Evolutionary conservation across 2,113 vertebrate species (phyloP), one percentile per base, ranked within the genome.

Genomic region (Phyllostomus discolor): DNA sequence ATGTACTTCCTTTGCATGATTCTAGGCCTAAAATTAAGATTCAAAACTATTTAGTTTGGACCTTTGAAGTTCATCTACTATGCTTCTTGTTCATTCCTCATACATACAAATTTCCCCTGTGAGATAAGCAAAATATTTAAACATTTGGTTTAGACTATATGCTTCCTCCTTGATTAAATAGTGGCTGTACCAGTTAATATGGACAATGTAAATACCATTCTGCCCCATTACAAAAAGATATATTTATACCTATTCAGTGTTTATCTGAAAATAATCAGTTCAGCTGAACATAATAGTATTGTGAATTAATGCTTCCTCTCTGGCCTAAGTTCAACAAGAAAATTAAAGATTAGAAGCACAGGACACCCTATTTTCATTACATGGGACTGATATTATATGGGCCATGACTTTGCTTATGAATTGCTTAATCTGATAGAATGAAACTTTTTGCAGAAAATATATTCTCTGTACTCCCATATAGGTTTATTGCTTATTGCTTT

Each of bases 171-270:
- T 96, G 46, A 85, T 66, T 91, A 57, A 75, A 92, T 41, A 88
- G 57, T 54, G 35, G 50, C 33, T 91, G 33, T 33, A 43, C 20
- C 64, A 95, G 59, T 92, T 83, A 96, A 79, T 80, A 50, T 70
- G 26, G 3, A 11, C 12, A 22, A 87, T 15, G 28, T 33, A 95
- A 95, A 88, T 38, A 69, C 14, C 72, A 73, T 66, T 66, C 54
- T 87, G 48, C 31, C 6, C 5, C 66, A 90, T 83, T 35, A 28
- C 81, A 59, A 88, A 86, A 3, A 83, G 31, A 38, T 86, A 80
- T 69, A 93, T 92, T 92, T 48, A 89, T 83, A 86, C 38, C 10
- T 90, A 82, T 94, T 96, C 73, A 92, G 26, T 75, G 16, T 88
- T 67, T 67, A 43, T 86, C 50, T 79, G 69, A 94, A 89, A 87